phyloP scores from a whole-genome alignment of 2,797 vertebrate genomes.

The Megalops cyprinoides region DNA sequence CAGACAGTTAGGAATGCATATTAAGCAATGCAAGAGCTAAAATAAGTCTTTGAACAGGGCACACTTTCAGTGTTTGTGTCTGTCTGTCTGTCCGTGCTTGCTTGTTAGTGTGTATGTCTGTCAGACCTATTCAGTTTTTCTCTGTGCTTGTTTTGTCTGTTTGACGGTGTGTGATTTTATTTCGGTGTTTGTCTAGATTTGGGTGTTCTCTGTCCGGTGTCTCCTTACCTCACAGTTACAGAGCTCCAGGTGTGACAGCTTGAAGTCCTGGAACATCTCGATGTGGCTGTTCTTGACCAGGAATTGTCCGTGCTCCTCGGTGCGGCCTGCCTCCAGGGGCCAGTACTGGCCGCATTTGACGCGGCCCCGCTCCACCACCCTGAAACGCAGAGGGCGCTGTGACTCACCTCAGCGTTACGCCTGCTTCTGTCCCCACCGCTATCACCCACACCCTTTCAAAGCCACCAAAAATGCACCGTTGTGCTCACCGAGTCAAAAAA shows the following conservation, averaged over 20 bases:
- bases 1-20: background rate
- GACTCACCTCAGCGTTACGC: too few species aligned
- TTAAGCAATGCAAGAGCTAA: background rate
- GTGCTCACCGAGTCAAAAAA: too few species aligned
- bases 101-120: background rate
- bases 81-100: background rate
- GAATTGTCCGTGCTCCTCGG: conserved; percentile 79
- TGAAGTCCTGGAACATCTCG: conserved; percentile 83
- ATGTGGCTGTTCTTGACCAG: conserved; percentile 76
- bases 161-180: too few species aligned
- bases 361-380: conserved; percentile 82
- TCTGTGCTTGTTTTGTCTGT: background rate
- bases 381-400: conserved; percentile 45
- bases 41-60: background rate
- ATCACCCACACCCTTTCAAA: too few species aligned
- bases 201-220: background rate
- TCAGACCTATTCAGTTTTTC: background rate
- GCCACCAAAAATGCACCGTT: too few species aligned
- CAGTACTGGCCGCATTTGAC: conserved; percentile 87
- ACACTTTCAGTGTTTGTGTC: background rate
- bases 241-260: conserved; percentile 78
- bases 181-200: background rate
- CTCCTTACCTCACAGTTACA: conserved; percentile 77
- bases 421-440: too few species aligned
- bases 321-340: conserved; percentile 77